Percentiles rank a stretch among this genome's conserved stretches.
These are phyloP conservation scores for Cynopterus brachyotis DNA, from an alignment of 2,113 vertebrate genomes.

Conservation along the genomic window DNA sequence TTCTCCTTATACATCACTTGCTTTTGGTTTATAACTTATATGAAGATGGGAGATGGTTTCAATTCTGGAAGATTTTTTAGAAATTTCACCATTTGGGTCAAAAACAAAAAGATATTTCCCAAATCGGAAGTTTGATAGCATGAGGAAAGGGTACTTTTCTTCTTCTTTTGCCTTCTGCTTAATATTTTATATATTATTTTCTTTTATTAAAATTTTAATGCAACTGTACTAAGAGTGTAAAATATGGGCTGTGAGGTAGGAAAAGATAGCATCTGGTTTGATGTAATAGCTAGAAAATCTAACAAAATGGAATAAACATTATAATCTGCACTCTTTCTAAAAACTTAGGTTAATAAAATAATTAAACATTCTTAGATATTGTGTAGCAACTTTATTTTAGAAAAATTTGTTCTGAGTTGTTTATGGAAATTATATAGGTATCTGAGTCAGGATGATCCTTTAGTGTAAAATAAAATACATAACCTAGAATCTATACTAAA, in stretches of 20 bases:
- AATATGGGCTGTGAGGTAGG: not conserved
- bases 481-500: not conserved
- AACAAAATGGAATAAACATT: conserved; percentile 8
- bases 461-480: not conserved
- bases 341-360: not conserved
- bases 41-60: not conserved
- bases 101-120: not conserved
- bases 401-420: not conserved
- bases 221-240: not conserved
- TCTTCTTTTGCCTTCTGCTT: not conserved
- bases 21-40: not conserved
- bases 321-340: not conserved
- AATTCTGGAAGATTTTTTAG: not conserved
- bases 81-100: not conserved
- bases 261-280: not conserved
- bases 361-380: not conserved
- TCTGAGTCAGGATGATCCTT: not conserved
- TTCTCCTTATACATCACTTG: not conserved
- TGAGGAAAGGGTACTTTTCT: not conserved
- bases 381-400: not conserved
- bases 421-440: not conserved
- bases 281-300: not conserved
- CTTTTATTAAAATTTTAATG: conserved; percentile 24
- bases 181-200: not conserved
- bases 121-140: not conserved